These are phyloP conservation scores for Melanotaenia parkinsoni DNA, from an alignment of 2,797 vertebrate genomes.

Conservation along the genomic window DNA sequence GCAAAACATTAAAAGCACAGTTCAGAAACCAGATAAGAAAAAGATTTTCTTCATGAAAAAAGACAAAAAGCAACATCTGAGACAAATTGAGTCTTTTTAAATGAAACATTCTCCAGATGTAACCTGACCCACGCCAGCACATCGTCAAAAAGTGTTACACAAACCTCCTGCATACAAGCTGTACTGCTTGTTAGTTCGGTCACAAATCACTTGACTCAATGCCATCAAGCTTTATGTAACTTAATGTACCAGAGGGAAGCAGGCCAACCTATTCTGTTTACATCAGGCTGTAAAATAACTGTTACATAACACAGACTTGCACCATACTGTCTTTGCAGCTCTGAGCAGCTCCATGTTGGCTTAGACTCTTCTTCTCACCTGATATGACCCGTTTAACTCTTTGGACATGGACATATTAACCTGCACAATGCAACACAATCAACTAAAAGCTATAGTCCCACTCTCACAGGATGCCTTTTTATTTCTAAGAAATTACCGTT, in stretches of 20 bases:
- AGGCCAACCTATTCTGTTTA: conserved; percentile 44
- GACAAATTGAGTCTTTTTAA: neutral
- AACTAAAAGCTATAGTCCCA: neutral
- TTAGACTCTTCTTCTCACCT: conserved; percentile 10
- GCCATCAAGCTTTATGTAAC: conserved; percentile 57
- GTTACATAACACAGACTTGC: conserved; percentile 44
- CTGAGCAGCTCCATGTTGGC: conserved; percentile 8
- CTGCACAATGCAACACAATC: conserved; percentile 4
- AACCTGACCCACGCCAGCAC: neutral
- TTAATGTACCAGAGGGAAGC: conserved; percentile 39
- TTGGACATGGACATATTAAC: neutral
- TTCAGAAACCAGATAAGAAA: neutral
- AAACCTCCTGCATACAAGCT: conserved; percentile 32
- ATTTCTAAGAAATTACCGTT: neutral
- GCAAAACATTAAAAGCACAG: neutral
- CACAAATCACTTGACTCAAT: conserved; percentile 38
- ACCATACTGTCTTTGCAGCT: conserved; percentile 17
- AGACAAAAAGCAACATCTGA: neutral
- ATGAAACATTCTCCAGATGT: conserved; percentile 4
- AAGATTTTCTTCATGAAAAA: neutral
- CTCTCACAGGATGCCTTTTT: neutral
- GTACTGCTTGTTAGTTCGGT: conserved; percentile 33
- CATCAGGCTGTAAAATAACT: conserved; percentile 36
- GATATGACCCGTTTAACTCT: conserved; percentile 9
- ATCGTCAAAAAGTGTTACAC: conserved; percentile 27